Percentiles rank a stretch among this genome's conserved stretches.
Conservation (phyloP, 2,113 vertebrate genomes). For the Alligator sinensis region DNA sequence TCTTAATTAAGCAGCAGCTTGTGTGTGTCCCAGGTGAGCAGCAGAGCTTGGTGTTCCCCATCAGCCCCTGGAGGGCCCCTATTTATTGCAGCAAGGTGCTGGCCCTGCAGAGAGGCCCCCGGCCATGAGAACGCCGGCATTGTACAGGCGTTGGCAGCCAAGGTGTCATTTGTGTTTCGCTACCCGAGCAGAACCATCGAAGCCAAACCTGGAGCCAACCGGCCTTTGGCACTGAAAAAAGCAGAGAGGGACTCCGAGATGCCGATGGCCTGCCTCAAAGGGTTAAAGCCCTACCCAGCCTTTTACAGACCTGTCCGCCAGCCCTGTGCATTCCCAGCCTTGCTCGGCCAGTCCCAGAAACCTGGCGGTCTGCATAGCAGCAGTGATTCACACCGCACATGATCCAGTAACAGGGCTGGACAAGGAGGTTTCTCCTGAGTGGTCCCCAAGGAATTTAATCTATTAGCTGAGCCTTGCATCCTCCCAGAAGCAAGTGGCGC, state of each 20-base stretch:
- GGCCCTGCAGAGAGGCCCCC: background rate
- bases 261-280: background rate
- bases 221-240: background rate
- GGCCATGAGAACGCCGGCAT: constrained; percentile 31
- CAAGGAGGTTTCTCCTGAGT: background rate
- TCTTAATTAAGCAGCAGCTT: background rate
- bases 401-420: background rate
- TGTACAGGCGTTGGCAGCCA: constrained; percentile 51
- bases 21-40: constrained; percentile 47
- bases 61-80: constrained; percentile 51
- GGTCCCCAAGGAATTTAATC: background rate
- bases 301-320: background rate
- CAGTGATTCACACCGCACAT: background rate
- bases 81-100: constrained; percentile 50
- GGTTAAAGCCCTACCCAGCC: background rate
- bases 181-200: constrained; percentile 63
- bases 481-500: background rate
- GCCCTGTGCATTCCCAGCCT: background rate
- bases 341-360: background rate
- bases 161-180: constrained; percentile 55
- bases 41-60: constrained; percentile 74
- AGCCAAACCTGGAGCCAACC: constrained; percentile 1
- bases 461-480: background rate
- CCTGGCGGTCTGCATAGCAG: background rate
- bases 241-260: background rate